A percentile compares a stretch with the other conserved stretches of the same genome.
Conservation (phyloP, 2,797 vertebrate genomes). For the Tolypeutes matacus region DNA sequence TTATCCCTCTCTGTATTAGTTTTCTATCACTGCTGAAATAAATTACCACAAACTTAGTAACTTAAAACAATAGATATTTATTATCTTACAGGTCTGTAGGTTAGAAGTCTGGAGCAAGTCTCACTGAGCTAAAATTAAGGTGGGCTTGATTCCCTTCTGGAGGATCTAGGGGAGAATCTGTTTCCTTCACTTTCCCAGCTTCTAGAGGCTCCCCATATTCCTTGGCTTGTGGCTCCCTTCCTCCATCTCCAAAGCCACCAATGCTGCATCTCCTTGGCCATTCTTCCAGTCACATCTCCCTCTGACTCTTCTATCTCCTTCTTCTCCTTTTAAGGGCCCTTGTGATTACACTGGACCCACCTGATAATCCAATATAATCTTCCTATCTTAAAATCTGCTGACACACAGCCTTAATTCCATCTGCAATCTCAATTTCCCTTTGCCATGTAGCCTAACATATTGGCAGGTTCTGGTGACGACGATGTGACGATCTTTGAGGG, state of each 20-base stretch:
- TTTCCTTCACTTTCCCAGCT: not conserved
- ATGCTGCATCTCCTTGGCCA: not conserved
- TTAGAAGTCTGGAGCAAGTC: not conserved
- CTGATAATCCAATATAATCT: not conserved
- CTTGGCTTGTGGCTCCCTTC: not conserved
- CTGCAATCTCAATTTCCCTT: too few relatives aligned
- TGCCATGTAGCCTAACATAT: not conserved
- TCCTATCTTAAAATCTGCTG: not conserved
- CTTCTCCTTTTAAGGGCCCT: not conserved
- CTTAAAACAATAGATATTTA: slow-evolving; percentile 10
- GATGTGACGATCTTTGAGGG: not conserved
- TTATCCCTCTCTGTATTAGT: not conserved
- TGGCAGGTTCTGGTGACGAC: not conserved
- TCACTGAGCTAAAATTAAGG: not conserved
- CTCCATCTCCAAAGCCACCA: not conserved
- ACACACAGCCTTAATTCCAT: not conserved
- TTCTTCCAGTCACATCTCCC: not conserved
- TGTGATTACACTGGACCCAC: not conserved
- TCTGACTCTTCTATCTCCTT: not conserved
- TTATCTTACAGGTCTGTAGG: not conserved
- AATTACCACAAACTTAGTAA: not conserved
- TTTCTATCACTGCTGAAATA: slow-evolving; percentile 16
- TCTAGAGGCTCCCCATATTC: not conserved
- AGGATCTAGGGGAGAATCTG: not conserved
- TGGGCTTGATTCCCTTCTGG: not conserved